Conservation (phyloP, 2,797 vertebrate species). For the Tadarida brasiliensis region DNA sequence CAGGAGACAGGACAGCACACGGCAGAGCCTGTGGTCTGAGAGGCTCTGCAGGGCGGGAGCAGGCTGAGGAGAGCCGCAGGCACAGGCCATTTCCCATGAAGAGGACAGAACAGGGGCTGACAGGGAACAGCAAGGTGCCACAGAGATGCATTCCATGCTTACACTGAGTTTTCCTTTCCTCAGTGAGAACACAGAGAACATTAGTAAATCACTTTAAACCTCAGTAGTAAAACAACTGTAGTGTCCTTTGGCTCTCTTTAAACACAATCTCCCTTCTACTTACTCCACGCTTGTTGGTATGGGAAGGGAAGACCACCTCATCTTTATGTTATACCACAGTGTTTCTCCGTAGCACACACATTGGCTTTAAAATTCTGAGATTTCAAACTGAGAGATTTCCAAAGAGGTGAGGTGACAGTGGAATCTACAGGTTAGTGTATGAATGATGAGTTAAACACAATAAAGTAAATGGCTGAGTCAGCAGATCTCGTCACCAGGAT, state of each 20-base stretch:
- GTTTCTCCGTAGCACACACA: not conserved
- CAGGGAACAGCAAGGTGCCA: not conserved
- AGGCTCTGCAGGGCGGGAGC: not conserved
- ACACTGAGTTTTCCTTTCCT: not conserved
- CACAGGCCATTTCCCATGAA: not conserved
- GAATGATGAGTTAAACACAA: not conserved
- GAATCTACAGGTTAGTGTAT: not conserved
- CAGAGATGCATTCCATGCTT: too few relatives aligned
- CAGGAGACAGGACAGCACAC: not conserved
- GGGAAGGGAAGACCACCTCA: not conserved
- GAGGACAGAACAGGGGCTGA: not conserved
- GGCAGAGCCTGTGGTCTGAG: not conserved
- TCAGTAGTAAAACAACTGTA: not conserved
- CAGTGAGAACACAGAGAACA: not conserved
- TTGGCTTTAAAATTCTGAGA: not conserved
- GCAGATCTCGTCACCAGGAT: not conserved
- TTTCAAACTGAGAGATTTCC: not conserved
- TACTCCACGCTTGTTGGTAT: not conserved
- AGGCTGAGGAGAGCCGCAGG: not conserved
- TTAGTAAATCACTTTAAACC: not conserved
- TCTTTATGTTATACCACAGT: too few relatives aligned
- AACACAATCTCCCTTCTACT: not conserved
- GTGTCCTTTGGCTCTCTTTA: not conserved
- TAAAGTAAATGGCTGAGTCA: not conserved
- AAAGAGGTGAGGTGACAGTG: not conserved